Percentiles rank a stretch among this genome's conserved stretches.
These are phyloP conservation scores for Laspeyria flexula DNA, from an alignment of 2,888 invertebrate genomes.

Conservation along the genomic window DNA sequence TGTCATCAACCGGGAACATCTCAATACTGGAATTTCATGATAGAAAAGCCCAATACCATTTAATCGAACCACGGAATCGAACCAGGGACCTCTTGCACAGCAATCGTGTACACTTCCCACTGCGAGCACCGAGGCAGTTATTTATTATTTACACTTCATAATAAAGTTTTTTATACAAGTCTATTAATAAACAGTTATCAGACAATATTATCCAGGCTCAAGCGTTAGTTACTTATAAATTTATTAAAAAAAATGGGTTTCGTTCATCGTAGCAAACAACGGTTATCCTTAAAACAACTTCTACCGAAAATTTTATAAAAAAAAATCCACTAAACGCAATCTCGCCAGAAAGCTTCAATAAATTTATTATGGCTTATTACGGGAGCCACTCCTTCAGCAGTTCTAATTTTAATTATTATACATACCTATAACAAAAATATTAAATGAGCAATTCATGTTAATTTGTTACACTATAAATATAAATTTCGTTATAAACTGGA, in stretches of 20 bases:
- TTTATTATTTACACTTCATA: no score
- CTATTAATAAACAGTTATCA: conserved; percentile 18
- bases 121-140: no score
- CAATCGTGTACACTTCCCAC: no score
- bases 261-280: conserved; percentile 16
- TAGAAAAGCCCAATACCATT: no score
- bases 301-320: conserved; percentile 2
- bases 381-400: neutral
- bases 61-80: no score
- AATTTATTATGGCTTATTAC: neutral
- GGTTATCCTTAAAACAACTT: conserved; percentile 19
- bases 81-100: no score
- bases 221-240: conserved; percentile 22
- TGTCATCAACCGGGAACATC: no score
- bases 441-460: no score
- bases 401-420: neutral
- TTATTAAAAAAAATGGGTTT: conserved; percentile 16
- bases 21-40: no score
- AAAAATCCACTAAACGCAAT: neutral
- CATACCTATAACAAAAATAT: neutral
- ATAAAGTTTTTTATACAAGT: no score
- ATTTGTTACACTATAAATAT: neutral
- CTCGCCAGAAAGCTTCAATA: neutral
- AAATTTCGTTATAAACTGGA: neutral
- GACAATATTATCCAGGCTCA: conserved; percentile 17